Base-by-base conservation (phyloP, 92 coral and sea anemone genomes). In the Heteractis magnifica region DNA sequence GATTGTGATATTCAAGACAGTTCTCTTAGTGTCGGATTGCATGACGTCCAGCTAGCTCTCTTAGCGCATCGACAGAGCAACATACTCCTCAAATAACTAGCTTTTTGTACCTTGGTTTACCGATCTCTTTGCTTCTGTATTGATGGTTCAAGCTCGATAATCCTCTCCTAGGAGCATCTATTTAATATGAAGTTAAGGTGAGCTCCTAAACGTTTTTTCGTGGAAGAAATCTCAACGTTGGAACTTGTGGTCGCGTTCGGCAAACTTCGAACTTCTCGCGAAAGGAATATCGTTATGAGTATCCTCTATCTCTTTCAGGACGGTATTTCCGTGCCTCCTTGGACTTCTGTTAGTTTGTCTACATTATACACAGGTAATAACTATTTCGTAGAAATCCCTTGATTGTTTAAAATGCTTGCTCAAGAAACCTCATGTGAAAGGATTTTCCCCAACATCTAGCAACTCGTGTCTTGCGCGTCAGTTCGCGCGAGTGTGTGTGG, bases 171-270 rank as follows among this genome's bases (percentile, higher is more conserved):
- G 77, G 51, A 58, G 60, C 84, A 89, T 81, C 89, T 89, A 77
- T 87, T 86, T 71, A 82, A 48, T 50, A 93, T 93, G 97, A 83
- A 89, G 97, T 77, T 79, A 76, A 87, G 97, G 97, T 93, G 82
- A 71, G 94, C 82, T 19, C 12, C 8, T 62, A 62, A 18, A 18
- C 23, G 55, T 20, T 16, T 51, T 13, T n/a, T 44, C 58, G 73
- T 8, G 44, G 8, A 68, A 16, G 19, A 68, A 10, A 68, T 64
- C 71, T 18, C 71, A 64, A 15, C 6, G 60, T 56, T 20, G 77
- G 14, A 53, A 16, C 48, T 77, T 75, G 49, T 20, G 0, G 52
- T 44, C 20, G 59, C 74, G 83, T 53, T 49, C 20, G 49, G 56
- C 82, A 53, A 79, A 59, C 72, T 72, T 72, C 19, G 44, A 34